Evolutionary conservation across 2,113 vertebrate genomes (phyloP).

Genomic region (Festucalex cinctus): DNA sequence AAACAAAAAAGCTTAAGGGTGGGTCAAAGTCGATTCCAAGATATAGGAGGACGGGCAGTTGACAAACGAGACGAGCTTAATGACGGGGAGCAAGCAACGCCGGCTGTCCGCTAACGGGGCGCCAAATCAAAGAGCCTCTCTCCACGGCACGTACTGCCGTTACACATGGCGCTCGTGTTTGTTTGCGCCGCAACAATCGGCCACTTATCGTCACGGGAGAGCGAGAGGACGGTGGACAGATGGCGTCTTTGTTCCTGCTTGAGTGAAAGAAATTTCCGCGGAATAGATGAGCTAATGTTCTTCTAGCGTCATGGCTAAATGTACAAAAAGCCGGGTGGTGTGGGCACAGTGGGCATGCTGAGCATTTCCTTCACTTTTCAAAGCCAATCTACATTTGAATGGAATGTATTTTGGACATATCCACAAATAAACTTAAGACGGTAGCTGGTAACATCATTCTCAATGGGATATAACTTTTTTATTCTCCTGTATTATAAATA

Average conservation of each 20-base stretch:
- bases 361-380: background rate
- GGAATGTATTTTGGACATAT: background rate
- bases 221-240: constrained; percentile 7
- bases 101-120: constrained; percentile 18
- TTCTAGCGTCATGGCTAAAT: background rate
- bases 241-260: background rate
- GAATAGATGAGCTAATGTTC: background rate
- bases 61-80: background rate
- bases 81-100: background rate
- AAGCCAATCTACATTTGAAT: background rate
- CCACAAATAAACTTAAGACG: background rate
- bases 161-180: constrained; percentile 20
- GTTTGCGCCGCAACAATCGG: constrained; percentile 27
- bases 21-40: too few species aligned
- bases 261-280: background rate
- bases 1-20: too few species aligned
- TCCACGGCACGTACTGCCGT: constrained; percentile 6
- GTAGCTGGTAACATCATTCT: background rate
- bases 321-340: background rate
- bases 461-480: background rate
- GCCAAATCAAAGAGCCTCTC: constrained; percentile 22
- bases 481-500: too few species aligned
- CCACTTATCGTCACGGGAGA: constrained; percentile 16
- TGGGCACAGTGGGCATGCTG: background rate
- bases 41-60: too few species aligned